These are phyloP conservation scores for Cryptocephalus moraei DNA, from an alignment of 2,888 invertebrate genomes.

Conservation along the genomic window DNA sequence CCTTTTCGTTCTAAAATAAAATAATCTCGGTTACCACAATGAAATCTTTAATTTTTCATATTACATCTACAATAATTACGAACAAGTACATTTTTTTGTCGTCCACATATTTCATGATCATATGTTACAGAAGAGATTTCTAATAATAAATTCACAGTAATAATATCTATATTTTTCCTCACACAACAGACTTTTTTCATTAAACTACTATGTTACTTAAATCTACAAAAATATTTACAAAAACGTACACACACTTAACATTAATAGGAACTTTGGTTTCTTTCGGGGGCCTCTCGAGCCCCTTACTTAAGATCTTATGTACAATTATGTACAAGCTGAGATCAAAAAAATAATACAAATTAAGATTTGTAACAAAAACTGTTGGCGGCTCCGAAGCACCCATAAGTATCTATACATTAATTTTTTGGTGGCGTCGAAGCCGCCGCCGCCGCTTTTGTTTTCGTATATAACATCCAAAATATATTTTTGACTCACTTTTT, in stretches of 20 bases:
- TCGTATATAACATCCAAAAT: too few relatives aligned
- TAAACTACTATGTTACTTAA: constrained; percentile 7
- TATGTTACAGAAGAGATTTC: constrained; percentile 16
- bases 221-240: constrained; percentile 14
- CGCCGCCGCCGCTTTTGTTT: too few relatives aligned
- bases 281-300: constrained; percentile 40
- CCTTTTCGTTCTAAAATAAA: too few relatives aligned
- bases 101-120: constrained; percentile 15
- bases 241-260: constrained; percentile 9
- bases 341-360: constrained; percentile 4
- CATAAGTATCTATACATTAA: too few relatives aligned
- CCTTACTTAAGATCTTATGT: constrained; percentile 21
- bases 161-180: constrained; percentile 24
- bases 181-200: constrained; percentile 13
- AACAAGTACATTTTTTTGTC: constrained; percentile 33
- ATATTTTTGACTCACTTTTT: background rate
- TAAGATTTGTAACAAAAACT: background rate
- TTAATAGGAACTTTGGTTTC: constrained; percentile 52
- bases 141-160: constrained; percentile 20
- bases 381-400: too few relatives aligned
- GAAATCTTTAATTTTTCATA: constrained; percentile 31
- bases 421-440: too few relatives aligned
- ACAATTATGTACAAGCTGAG: constrained; percentile 11
- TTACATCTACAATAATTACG: constrained; percentile 34
- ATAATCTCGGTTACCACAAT: constrained; percentile 17